Evolutionary conservation across 2,797 vertebrate genomes (phyloP), one percentile per base, ranked within the genome.

Genomic region (Crocodylus rhombifer): DNA sequence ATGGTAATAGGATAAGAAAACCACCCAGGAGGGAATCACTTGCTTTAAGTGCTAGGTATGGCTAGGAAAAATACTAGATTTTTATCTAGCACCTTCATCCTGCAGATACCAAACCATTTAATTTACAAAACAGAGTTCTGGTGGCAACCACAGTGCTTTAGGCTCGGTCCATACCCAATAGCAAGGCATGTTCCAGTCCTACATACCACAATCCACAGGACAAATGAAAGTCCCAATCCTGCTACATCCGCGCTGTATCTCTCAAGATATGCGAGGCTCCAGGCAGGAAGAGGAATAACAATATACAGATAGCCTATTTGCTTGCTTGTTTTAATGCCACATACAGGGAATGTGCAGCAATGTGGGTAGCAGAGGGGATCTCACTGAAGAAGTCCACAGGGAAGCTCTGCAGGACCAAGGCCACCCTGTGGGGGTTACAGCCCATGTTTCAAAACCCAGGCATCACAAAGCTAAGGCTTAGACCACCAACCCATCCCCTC

Each of bases 151-250:
- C 58, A 77, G 42, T 13, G 26, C 2, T 9, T 3, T 3, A 17
- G 81, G 87, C 60, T 42, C 92, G 90, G 83, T 94, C 92, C 92
- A 91, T 96, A 96, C 94, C 96, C 91, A 92, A 42, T 62, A 82
- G 77, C 87, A 94, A 93, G 78, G 11, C 20, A 21, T 4, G 14
- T 61, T 96, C 95, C 96, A 92, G 90, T 86, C 74, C 80, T 2
- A 0, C 36, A 82, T 57, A 51, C 88, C 91, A 92, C 90, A 89
- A 60, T 86, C 77, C 91, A 82, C 17, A 14, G 30, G 77, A 57
- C 56, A 51, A 51, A 73, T 36, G 25, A 51, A 73, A 14, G 14
- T 36, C 33, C 33, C 33, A 6, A 21, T 9, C 60, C 6, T 21
- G 60, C 60, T 61, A 11, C 60, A 61, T 20, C 60, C 11, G 60